Percentiles rank a stretch among this genome's conserved stretches.
phyloP scores from a whole-genome alignment of 2,888 invertebrate species.

The Steromphala cineraria region DNA sequence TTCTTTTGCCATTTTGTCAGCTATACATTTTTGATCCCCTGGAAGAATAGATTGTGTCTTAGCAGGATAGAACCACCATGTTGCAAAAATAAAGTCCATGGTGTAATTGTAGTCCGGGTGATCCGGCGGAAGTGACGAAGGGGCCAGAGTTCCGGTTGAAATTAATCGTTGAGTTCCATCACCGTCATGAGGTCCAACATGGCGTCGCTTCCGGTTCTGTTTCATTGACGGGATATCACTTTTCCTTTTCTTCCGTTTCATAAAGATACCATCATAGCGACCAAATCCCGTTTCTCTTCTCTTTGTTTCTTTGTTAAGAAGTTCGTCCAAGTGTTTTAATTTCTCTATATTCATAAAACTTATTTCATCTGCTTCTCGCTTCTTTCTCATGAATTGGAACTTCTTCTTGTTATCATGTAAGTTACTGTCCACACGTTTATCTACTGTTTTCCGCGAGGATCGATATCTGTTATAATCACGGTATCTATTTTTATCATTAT shows the following conservation, averaged over 20 bases:
- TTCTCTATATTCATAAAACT: background rate
- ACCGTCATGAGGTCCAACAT: slow-evolving; percentile 76
- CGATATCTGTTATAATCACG: background rate
- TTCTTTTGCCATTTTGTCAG: slow-evolving; percentile 77
- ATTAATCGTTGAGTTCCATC: slow-evolving; percentile 75
- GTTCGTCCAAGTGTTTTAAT: background rate
- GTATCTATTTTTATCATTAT: background rate
- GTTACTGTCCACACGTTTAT: background rate
- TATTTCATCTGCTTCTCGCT: background rate
- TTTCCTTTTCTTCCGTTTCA: background rate
- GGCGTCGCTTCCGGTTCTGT: slow-evolving; percentile 53
- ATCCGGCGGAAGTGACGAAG: slow-evolving; percentile 74
- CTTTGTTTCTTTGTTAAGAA: background rate
- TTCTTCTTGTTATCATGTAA: background rate
- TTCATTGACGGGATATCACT: background rate
- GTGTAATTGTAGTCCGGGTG: slow-evolving; percentile 76
- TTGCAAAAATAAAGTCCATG: slow-evolving; percentile 83
- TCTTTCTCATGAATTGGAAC: background rate
- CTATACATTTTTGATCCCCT: slow-evolving; percentile 82
- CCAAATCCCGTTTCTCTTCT: background rate
- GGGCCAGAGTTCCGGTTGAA: slow-evolving; percentile 76
- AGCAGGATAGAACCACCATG: slow-evolving; percentile 85
- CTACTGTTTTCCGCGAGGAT: background rate
- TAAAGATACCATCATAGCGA: background rate
- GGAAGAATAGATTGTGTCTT: slow-evolving; percentile 77